Base-by-base conservation (phyloP, 2,888 invertebrate genomes). In the Ceramica pisi region DNA sequence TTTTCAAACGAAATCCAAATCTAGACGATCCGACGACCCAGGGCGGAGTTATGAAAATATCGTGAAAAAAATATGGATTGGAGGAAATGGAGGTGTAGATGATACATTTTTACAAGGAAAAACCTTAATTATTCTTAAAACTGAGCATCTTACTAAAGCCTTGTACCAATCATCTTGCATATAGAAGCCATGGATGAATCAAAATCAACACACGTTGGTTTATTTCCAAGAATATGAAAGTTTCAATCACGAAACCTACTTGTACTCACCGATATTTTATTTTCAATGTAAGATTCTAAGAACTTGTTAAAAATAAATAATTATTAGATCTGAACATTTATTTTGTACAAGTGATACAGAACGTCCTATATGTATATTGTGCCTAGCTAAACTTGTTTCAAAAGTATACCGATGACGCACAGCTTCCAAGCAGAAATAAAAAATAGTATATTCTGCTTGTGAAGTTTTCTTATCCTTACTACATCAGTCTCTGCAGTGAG, bases 371-470 rank as follows among this genome's bases (percentile, higher is more conserved):
- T 57, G 62, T n/a, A 65, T 14, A 48, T 38, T 50, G 44, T 46
- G 19, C 16, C 23, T 53, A 19, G n/a, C 35, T n/a, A 56, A 62
- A 63, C 38, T 48, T 55, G 65, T 71, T 46, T 57, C 71, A 75
- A 53, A 59, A 48, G 67, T 63, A 78, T 38, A 46, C 46, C 53
- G 7, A 38, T 82, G 80, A 79, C 64, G 67, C 67, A 74, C 38
- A 19, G 23, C 62, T 66, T 80, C 44, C 21, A 50, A n/a, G 46
- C 62, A 73, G 12, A 66, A 79, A 61, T 48, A 6, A 44, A 63
- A 57, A 26, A 48, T 8, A 31, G 5, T 44, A 57, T 23, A 38
- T 31, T 59, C 26, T 31, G 8, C 48, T 59, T 72, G 21, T 48
- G 8, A 41, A 48, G 41, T 60, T 51, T 23, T 16, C 44, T 31